These are phyloP conservation scores for Eonycteris spelaea DNA, from an alignment of 2,113 vertebrate genomes.

Conservation along the genomic window DNA sequence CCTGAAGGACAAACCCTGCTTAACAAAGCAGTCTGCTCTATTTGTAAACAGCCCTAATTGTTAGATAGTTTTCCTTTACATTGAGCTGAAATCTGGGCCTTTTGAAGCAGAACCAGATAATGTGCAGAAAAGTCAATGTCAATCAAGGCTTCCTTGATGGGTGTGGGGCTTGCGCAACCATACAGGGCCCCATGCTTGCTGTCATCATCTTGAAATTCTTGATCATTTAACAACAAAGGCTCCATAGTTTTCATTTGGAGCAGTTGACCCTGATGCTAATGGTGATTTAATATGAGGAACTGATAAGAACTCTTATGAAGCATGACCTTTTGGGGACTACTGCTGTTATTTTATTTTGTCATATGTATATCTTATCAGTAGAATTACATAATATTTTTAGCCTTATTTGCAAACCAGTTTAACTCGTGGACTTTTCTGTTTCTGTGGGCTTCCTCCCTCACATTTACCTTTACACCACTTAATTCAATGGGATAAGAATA, in stretches of 20 bases:
- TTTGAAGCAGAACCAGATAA: not conserved
- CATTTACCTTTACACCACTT: not conserved
- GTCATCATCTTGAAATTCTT: not conserved
- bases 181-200: fast-evolving
- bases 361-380: not conserved
- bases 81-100: not conserved
- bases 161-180: fast-evolving
- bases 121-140: not conserved
- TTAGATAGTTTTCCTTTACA: not conserved
- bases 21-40: not conserved
- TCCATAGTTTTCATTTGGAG: not conserved
- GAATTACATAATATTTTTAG: not conserved
- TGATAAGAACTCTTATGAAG: not conserved
- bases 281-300: not conserved
- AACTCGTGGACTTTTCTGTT: not conserved
- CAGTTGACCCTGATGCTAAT: not conserved
- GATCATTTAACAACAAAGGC: not conserved
- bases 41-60: not conserved
- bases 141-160: fast-evolving
- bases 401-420: not conserved
- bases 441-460: not conserved
- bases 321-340: not conserved
- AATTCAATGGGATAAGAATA: not conserved
- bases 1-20: not conserved
- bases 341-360: not conserved